Conservation (phyloP, 2,797 vertebrate species). For the Botia almorhae region DNA sequence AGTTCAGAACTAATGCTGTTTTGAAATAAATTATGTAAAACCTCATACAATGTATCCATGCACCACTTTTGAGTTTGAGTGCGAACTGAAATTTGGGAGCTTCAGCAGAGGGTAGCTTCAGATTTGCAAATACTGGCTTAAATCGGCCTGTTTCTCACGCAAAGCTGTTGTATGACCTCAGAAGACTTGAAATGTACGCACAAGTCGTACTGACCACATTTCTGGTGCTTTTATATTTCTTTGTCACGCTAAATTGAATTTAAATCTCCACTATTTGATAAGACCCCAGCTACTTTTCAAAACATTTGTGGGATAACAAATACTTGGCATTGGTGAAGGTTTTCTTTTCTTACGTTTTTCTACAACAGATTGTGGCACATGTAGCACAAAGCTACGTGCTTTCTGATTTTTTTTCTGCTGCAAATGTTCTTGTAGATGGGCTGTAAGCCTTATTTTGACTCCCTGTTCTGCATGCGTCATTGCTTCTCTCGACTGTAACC, state of each 20-base stretch:
- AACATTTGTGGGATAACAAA: not conserved
- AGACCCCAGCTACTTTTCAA: not conserved
- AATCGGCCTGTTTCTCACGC: not conserved
- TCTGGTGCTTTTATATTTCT: not conserved
- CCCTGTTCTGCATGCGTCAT: constrained; percentile 23
- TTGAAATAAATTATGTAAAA: too few relatives aligned
- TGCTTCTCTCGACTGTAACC: constrained; percentile 40
- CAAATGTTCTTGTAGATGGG: constrained; percentile 19
- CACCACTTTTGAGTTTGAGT: not conserved
- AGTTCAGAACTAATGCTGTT: too few relatives aligned
- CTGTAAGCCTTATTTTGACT: constrained; percentile 9
- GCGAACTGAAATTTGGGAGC: not conserved
- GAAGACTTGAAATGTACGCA: not conserved
- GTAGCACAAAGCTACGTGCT: not conserved
- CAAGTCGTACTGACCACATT: not conserved
- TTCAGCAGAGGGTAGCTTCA: not conserved
- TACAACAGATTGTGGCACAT: constrained; percentile 9
- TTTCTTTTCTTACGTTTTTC: constrained; percentile 9
- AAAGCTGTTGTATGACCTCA: not conserved
- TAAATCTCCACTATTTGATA: constrained; percentile 5
- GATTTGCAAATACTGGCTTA: too few relatives aligned
- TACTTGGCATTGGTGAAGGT: not conserved
- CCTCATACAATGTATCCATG: too few relatives aligned
- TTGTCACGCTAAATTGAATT: not conserved
- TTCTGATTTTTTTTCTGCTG: constrained; percentile 29